phyloP scores from a whole-genome alignment of 64 coral and sea anemone genomes.

The Pocillopora damicornis region DNA sequence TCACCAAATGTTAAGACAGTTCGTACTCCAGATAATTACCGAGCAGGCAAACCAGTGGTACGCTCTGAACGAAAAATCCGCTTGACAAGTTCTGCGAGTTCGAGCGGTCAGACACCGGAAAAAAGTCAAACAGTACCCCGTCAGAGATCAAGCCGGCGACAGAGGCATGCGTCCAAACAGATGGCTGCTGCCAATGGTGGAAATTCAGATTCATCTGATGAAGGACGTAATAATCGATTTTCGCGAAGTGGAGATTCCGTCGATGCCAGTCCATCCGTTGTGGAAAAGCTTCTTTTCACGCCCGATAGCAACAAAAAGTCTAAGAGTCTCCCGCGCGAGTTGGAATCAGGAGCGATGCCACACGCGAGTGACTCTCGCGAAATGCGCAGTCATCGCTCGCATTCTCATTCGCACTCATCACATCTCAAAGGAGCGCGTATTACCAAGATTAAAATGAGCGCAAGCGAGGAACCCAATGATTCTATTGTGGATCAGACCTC shows the following conservation, averaged over 20 bases:
- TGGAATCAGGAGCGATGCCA: slow-evolving; percentile 14
- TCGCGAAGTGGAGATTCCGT: neutral
- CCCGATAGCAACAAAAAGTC: slow-evolving; percentile 57
- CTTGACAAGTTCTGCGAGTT: slow-evolving; percentile 39
- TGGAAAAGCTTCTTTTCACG: slow-evolving; percentile 28
- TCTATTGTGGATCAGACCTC: slow-evolving; percentile 85
- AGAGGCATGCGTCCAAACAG: slow-evolving; percentile 53
- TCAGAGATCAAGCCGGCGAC: slow-evolving; percentile 49
- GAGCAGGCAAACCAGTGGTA: slow-evolving; percentile 68
- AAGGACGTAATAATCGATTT: slow-evolving; percentile 12
- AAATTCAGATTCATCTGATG: slow-evolving; percentile 77
- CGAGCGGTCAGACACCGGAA: slow-evolving; percentile 9
- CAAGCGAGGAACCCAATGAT: slow-evolving; percentile 63
- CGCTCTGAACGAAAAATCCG: slow-evolving; percentile 86
- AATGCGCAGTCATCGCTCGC: slow-evolving; percentile 34
- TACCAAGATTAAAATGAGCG: slow-evolving; percentile 78
- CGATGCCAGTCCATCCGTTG: neutral
- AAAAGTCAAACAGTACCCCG: slow-evolving; percentile 73
- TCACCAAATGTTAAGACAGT: neutral
- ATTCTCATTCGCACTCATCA: slow-evolving; percentile 28
- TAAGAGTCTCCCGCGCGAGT: slow-evolving; percentile 74
- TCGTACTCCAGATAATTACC: slow-evolving; percentile 33
- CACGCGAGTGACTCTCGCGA: slow-evolving; percentile 7
- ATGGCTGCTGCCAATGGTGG: neutral
- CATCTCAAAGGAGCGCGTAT: slow-evolving; percentile 77